These are phyloP conservation scores for Platypus cylindrus DNA, from an alignment of 2,888 invertebrate genomes.

Conservation along the genomic window DNA sequence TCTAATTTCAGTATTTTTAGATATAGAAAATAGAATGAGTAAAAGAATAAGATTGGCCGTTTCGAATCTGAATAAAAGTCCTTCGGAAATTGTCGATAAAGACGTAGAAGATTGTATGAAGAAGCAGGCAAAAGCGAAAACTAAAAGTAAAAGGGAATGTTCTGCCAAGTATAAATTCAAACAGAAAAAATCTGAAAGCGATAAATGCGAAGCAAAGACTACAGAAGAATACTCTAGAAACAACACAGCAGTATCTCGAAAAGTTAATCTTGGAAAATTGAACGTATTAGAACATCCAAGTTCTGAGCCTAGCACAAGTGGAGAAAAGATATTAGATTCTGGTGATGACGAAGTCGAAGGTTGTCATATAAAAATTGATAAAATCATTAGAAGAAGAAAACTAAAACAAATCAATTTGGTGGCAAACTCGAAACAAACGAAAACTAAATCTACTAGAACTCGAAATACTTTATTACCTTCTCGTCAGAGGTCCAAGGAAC, in stretches of 20 bases:
- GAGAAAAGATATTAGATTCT: neutral
- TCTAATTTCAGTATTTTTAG: no score
- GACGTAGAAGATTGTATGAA: constrained; percentile 20
- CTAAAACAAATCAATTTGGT: constrained; percentile 10
- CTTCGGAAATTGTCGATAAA: constrained; percentile 19
- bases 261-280: constrained; percentile 3
- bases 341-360: constrained; percentile 1
- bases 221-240: neutral
- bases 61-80: constrained; percentile 44
- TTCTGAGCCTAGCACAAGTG: constrained; percentile 2
- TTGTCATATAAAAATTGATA: constrained; percentile 7
- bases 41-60: constrained; percentile 72
- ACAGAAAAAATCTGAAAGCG: no score
- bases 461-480: no score
- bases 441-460: no score
- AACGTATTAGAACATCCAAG: neutral
- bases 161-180: no score
- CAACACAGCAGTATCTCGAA: neutral
- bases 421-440: neutral
- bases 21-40: no score
- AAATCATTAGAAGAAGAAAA: constrained; percentile 10
- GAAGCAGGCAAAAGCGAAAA: constrained; percentile 8
- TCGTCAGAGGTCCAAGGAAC: no score
- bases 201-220: constrained; percentile 18
- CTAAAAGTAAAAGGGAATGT: constrained; percentile 4